These are phyloP conservation scores for Anguilla pacifica DNA, from an alignment of 2,797 vertebrate genomes.

Conservation along the genomic window DNA sequence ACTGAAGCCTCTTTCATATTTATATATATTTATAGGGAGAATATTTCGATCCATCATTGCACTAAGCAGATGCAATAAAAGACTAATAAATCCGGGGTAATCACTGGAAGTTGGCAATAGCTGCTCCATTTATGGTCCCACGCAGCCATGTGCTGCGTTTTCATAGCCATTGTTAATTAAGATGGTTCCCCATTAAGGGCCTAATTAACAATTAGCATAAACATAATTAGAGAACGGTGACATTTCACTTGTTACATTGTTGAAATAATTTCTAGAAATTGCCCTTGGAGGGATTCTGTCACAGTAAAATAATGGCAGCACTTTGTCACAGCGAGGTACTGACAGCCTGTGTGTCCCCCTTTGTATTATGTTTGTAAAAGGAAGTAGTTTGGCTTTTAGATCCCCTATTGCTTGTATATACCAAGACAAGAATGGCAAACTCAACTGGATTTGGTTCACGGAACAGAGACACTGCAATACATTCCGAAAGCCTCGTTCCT, in stretches of 20 bases:
- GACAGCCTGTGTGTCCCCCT: constrained; percentile 63
- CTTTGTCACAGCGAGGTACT: constrained; percentile 86
- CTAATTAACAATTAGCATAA: constrained; percentile 99
- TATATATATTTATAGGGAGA: constrained; percentile 44
- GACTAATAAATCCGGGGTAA: constrained; percentile 76
- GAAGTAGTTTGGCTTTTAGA: constrained; percentile 19
- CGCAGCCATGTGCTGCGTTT: constrained; percentile 59
- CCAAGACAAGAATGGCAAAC: constrained; percentile 15
- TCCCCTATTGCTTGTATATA: constrained; percentile 18
- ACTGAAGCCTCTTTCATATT: constrained; percentile 24
- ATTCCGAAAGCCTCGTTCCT: neutral
- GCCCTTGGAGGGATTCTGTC: constrained; percentile 88
- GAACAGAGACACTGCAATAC: neutral
- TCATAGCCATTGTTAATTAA: constrained; percentile 94
- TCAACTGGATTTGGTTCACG: neutral
- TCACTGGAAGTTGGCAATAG: constrained; percentile 73
- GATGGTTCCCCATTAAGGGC: constrained; percentile 86
- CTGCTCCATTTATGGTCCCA: constrained; percentile 71
- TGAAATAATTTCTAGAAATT: constrained; percentile 97
- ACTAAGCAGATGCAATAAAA: constrained; percentile 61
- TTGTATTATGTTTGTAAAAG: constrained; percentile 24
- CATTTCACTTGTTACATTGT: constrained; percentile 95
- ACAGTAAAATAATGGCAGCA: constrained; percentile 84
- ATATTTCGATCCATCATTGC: constrained; percentile 61
- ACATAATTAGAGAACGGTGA: constrained; percentile 96